Evolutionary conservation across 2,797 vertebrate genomes (phyloP).

Genomic region (Danio jaintianensis): DNA sequence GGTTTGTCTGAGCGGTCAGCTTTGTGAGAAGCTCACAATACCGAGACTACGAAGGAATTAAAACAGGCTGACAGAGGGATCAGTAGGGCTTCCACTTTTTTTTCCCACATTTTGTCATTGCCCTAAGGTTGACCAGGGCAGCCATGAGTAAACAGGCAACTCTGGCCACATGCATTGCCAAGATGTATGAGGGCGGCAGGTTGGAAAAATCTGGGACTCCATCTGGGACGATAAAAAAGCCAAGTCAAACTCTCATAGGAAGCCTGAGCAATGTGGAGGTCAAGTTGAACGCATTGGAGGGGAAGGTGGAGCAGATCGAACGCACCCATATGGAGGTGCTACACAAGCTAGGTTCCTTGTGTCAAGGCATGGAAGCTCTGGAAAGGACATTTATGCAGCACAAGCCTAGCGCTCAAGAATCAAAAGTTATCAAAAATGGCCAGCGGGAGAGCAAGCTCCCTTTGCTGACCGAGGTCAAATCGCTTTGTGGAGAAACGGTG

Average conservation of each 20-base stretch:
- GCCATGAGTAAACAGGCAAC: conserved; percentile 69
- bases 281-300: conserved; percentile 79
- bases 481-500: conserved; percentile 77
- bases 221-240: conserved; percentile 60
- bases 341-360: conserved; percentile 77
- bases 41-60: conserved; percentile 26
- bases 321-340: conserved; percentile 79
- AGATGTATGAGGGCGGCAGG: conserved; percentile 79
- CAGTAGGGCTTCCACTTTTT: conserved; percentile 26
- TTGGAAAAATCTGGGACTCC: conserved; percentile 62
- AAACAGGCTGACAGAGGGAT: conserved; percentile 56
- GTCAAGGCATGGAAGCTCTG: conserved; percentile 73
- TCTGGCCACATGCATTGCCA: conserved; percentile 68
- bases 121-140: conserved; percentile 15
- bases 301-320: conserved; percentile 82
- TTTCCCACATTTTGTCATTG: conserved; percentile 4
- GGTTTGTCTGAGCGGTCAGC: conserved; percentile 48
- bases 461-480: conserved; percentile 59
- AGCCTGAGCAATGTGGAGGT: conserved; percentile 76
- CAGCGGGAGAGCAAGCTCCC: conserved; percentile 34
- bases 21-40: conserved; percentile 51
- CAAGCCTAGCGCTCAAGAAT: conserved; percentile 40
- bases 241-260: conserved; percentile 61
- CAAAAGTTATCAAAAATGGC: conserved; percentile 20
- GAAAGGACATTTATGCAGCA: conserved; percentile 74